These are phyloP conservation scores for Pteria penguin DNA, from an alignment of 2,888 invertebrate species.

Conservation along the genomic window DNA sequence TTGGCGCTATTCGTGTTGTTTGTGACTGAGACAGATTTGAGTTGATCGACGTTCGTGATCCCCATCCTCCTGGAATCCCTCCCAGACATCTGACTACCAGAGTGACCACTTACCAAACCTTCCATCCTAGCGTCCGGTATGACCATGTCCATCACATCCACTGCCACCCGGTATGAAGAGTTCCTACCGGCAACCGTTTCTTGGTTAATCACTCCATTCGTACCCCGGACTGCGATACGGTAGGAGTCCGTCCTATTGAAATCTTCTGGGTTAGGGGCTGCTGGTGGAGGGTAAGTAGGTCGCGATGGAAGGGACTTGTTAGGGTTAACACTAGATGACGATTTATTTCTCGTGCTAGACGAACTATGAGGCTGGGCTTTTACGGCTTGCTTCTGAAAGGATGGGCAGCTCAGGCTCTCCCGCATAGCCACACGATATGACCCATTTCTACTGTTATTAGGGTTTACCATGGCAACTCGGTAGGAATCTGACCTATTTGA, in stretches of 20 bases:
- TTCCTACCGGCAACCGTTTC: slow-evolving; percentile 45
- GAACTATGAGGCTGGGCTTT: not conserved
- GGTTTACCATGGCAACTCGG: slow-evolving; percentile 62
- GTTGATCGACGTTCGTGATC: slow-evolving; percentile 71
- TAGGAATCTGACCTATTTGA: slow-evolving; percentile 65
- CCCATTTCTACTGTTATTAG: slow-evolving; percentile 43
- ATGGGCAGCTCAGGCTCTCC: slow-evolving; percentile 58
- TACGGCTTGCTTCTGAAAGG: slow-evolving; percentile 38
- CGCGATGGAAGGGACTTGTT: not conserved
- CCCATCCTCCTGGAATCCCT: slow-evolving; percentile 68
- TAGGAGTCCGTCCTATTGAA: slow-evolving; percentile 70
- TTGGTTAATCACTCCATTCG: slow-evolving; percentile 57
- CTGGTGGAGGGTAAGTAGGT: not conserved
- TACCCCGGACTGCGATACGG: slow-evolving; percentile 66
- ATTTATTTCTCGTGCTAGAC: not conserved
- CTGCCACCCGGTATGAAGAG: slow-evolving; percentile 67
- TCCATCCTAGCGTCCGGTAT: slow-evolving; percentile 48
- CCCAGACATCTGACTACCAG: slow-evolving; percentile 43
- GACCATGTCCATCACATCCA: slow-evolving; percentile 50
- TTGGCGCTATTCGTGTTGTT: not conserved
- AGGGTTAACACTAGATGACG: not conserved
- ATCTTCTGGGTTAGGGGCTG: slow-evolving; percentile 35
- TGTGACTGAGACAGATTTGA: slow-evolving; percentile 49
- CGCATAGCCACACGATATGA: slow-evolving; percentile 58
- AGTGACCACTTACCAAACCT: slow-evolving; percentile 47